Base-by-base conservation (phyloP, 2,113 vertebrate species). In the Corythaeola cristata region DNA sequence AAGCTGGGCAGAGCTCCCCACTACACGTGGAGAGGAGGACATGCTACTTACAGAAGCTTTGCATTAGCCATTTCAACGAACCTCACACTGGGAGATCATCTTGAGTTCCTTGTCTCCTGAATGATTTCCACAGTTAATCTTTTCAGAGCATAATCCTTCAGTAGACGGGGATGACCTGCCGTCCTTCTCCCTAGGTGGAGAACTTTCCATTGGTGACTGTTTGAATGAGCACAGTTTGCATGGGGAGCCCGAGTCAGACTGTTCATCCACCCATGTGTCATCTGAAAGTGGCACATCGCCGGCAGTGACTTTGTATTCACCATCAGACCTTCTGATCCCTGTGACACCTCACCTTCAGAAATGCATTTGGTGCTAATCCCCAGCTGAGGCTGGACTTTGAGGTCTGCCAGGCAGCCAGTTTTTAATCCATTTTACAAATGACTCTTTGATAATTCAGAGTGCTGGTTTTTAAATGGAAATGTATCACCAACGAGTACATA, bases 391-490 rank as follows among this genome's bases (percentile, higher is more conserved):
- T 76, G 69, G 45, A 41, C 67, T 85, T 58, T 3, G 53, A 94
- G 87, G 32, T 89, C 84, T 82, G 73, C 79, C 75, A 50, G 75
- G 59, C 60, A 77, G 47, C 7, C 47, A 19, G 53, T 37, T 85
- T 79, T 79, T 82, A 82, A 89, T 73, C 33, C 33, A 52, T 89
- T 91, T 67, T 45, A 64, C 66, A 87, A 68, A 52, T 1, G 2
- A 33, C 60, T 91, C 83, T 87, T 79, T 28, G 81, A 64, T 79
- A 72, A 69, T 85, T 60, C 41, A 28, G 17, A 67, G 32, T 78
- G 84, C 69, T 55, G 66, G 47, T 95, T 76, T 96, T 90, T 71
- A 27, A 50, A 68, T 39, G 60, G 59, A 74, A 95, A 69, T 30
- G 9, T 26, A 27, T 58, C 24, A 19, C 47, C 44, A 52, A 11